These are phyloP conservation scores for Brienomyrus longianalis DNA, from an alignment of 2,113 vertebrate species.

Conservation along the genomic window DNA sequence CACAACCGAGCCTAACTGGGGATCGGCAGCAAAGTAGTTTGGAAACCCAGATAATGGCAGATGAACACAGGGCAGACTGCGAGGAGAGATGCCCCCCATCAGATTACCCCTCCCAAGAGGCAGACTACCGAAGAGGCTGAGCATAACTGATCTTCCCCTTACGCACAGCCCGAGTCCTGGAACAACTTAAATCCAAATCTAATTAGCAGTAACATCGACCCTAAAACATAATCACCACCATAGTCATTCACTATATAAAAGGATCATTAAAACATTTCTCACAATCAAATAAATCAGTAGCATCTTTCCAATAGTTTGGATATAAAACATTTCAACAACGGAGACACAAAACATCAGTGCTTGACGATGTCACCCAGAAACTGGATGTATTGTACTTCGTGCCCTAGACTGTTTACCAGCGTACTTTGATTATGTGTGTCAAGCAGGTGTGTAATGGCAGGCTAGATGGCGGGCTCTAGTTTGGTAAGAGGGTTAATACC, in stretches of 20 bases:
- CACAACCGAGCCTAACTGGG: not conserved
- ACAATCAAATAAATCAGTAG: not conserved
- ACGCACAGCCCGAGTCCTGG: not conserved
- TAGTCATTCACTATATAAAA: not conserved
- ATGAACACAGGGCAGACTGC: not conserved
- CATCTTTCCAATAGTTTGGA: not conserved
- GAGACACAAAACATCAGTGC: not conserved
- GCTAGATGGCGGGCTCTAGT: not conserved
- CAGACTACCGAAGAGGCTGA: conserved; percentile 74
- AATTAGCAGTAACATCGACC: not conserved
- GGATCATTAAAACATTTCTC: not conserved
- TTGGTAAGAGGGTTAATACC: not conserved
- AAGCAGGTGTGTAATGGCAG: not conserved
- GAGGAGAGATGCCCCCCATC: not conserved
- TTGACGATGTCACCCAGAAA: not conserved
- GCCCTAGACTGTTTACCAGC: not conserved
- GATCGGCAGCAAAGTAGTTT: not conserved
- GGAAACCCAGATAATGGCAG: not conserved
- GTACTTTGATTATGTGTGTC: not conserved
- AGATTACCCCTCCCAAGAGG: not conserved
- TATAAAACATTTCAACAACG: not conserved
- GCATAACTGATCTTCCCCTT: not conserved
- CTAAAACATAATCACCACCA: not conserved
- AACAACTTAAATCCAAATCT: not conserved
- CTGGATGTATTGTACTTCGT: not conserved